phyloP scores from a whole-genome alignment of 2,797 vertebrate genomes.

The Lutjanus campechanus region DNA sequence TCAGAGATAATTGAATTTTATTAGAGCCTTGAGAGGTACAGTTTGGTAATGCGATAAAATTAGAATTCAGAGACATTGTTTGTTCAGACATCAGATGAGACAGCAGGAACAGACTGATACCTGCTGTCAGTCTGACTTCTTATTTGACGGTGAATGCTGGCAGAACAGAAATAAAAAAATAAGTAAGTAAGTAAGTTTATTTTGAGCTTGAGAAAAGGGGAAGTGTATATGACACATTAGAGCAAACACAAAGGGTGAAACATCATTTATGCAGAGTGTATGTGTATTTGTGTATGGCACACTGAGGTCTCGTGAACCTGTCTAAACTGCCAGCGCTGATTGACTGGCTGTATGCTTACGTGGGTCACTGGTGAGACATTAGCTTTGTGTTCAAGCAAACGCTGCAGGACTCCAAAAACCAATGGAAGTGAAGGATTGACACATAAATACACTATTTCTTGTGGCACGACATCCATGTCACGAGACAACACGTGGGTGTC shows the following conservation, averaged over 20 bases:
- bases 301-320: slow-evolving; percentile 38
- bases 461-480: neutral
- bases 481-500: slow-evolving; percentile 38
- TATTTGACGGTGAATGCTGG: slow-evolving; percentile 29
- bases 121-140: slow-evolving; percentile 31
- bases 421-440: slow-evolving; percentile 53
- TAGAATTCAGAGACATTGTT: slow-evolving; percentile 18
- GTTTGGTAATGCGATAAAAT: slow-evolving; percentile 12
- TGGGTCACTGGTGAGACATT: slow-evolving; percentile 47
- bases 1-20: slow-evolving; percentile 58
- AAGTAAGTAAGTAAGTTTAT: neutral
- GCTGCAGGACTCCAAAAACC: slow-evolving; percentile 25
- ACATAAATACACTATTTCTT: slow-evolving; percentile 45
- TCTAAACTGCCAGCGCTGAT: slow-evolving; percentile 29
- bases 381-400: slow-evolving; percentile 48
- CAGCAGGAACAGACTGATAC: slow-evolving; percentile 10
- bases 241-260: slow-evolving; percentile 3
- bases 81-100: slow-evolving; percentile 34
- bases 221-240: neutral
- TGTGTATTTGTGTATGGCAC: neutral
- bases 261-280: slow-evolving; percentile 5
- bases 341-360: slow-evolving; percentile 33
- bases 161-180: slow-evolving; percentile 17
- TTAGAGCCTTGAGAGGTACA: slow-evolving; percentile 20
- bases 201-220: slow-evolving; percentile 13